These are phyloP conservation scores for Eupithecia vulgata DNA, from an alignment of 2,888 invertebrate species.

Conservation along the genomic window DNA sequence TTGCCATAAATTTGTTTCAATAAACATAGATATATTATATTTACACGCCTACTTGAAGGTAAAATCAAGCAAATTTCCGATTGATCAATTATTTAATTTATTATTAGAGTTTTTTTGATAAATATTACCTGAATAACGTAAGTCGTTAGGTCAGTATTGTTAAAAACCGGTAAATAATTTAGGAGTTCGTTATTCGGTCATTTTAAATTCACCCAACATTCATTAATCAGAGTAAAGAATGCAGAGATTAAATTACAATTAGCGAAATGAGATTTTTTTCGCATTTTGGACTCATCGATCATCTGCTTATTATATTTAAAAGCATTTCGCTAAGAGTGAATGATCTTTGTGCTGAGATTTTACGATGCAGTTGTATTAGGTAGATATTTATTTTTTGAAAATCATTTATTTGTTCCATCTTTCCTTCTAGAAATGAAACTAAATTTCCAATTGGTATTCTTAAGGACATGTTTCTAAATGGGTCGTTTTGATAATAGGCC, in stretches of 20 bases:
- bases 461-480: not conserved
- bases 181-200: not conserved
- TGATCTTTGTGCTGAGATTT: not conserved
- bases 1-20: no score
- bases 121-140: not conserved
- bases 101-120: not conserved
- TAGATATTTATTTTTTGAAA: no score
- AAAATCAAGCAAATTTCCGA: not conserved
- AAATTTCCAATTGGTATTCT: not conserved
- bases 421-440: no score
- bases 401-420: no score
- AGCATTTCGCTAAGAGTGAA: not conserved
- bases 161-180: not conserved
- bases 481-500: not conserved
- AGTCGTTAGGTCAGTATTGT: not conserved
- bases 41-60: not conserved
- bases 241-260: slow-evolving; percentile 27
- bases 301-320: slow-evolving; percentile 5
- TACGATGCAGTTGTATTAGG: not conserved
- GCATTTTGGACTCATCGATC: slow-evolving; percentile 5
- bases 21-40: no score
- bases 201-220: slow-evolving; percentile 20
- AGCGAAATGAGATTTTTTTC: slow-evolving; percentile 19
- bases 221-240: slow-evolving; percentile 22
- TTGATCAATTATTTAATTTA: not conserved